phyloP scores from a whole-genome alignment of 2,797 vertebrate genomes.

The Rhadinocentrus ornatus region DNA sequence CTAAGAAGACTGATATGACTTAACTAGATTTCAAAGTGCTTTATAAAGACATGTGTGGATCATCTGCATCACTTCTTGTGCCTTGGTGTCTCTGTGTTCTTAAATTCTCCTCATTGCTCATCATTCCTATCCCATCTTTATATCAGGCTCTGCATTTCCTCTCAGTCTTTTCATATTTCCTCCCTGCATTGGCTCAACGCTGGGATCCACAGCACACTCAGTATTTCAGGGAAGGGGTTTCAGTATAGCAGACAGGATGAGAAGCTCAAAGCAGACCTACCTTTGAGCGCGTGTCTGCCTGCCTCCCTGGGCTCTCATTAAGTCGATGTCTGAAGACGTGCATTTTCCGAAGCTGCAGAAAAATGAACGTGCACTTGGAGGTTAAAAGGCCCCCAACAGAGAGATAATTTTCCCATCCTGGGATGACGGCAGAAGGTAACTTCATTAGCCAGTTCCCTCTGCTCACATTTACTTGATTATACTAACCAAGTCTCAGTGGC shows the following conservation, averaged over 20 bases:
- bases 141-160: constrained; percentile 23
- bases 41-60: constrained; percentile 12
- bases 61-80: constrained; percentile 11
- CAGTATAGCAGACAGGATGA: constrained; percentile 56
- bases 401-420: constrained; percentile 71
- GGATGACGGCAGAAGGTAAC: constrained; percentile 69
- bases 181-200: constrained; percentile 53
- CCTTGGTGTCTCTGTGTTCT: constrained; percentile 25
- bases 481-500: constrained; percentile 64
- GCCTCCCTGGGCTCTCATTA: constrained; percentile 77
- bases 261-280: constrained; percentile 66
- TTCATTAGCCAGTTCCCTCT: constrained; percentile 78
- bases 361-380: constrained; percentile 49
- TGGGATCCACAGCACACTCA: constrained; percentile 43
- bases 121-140: constrained; percentile 24
- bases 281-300: constrained; percentile 61
- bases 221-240: constrained; percentile 48
- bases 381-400: constrained; percentile 72
- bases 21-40: constrained; percentile 24
- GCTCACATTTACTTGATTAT: constrained; percentile 79
- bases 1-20: neutral
- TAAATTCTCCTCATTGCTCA: constrained; percentile 35
- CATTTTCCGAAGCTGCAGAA: constrained; percentile 58
- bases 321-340: constrained; percentile 66
- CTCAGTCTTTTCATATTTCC: constrained; percentile 59